Percentiles rank a stretch among this genome's conserved stretches.
These are phyloP conservation scores for Vireo griseus DNA, from an alignment of 2,797 vertebrate genomes.

Conservation along the genomic window DNA sequence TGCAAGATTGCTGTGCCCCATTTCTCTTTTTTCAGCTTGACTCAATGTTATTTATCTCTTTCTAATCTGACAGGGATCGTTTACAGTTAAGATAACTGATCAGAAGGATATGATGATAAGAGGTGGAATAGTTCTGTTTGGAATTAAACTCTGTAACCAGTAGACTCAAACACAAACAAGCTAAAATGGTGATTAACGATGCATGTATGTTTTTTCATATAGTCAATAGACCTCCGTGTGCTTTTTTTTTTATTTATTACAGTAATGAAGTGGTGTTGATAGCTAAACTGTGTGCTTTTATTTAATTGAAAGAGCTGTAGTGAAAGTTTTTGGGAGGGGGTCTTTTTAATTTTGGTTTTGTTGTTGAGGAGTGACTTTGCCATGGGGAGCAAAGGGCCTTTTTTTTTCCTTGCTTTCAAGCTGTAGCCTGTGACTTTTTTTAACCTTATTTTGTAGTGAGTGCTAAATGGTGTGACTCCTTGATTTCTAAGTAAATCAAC, in stretches of 20 bases:
- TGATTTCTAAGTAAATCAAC: slow-evolving; percentile 72
- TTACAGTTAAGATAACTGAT: slow-evolving; percentile 98
- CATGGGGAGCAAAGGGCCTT: slow-evolving; percentile 80
- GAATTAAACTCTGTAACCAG: slow-evolving; percentile 95
- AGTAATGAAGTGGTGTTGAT: slow-evolving; percentile 98
- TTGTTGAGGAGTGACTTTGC: slow-evolving; percentile 83
- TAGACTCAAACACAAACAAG: slow-evolving; percentile 97
- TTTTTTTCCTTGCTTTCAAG: slow-evolving; percentile 84
- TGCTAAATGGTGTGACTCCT: slow-evolving; percentile 81
- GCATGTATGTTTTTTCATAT: slow-evolving; percentile 97
- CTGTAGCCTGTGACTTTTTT: slow-evolving; percentile 82
- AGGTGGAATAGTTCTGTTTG: slow-evolving; percentile 96
- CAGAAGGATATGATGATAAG: slow-evolving; percentile 94
- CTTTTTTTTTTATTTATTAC: slow-evolving; percentile 78
- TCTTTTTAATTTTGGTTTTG: slow-evolving; percentile 77
- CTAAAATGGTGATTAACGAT: slow-evolving; percentile 99
- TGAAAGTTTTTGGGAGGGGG: slow-evolving; percentile 78
- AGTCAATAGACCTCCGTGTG: slow-evolving; percentile 97
- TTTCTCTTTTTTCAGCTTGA: slow-evolving; percentile 81
- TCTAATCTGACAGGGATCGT: slow-evolving; percentile 99
- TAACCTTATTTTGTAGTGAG: slow-evolving; percentile 83
- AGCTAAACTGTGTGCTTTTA: slow-evolving; percentile 97
- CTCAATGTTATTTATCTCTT: slow-evolving; percentile 98
- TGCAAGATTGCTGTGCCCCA: slow-evolving; percentile 77
- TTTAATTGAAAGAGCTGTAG: slow-evolving; percentile 87